Evolutionary conservation across 2,888 invertebrate genomes (phyloP), one percentile per base, ranked within the genome.

Genomic region (Orthosia incerta): DNA sequence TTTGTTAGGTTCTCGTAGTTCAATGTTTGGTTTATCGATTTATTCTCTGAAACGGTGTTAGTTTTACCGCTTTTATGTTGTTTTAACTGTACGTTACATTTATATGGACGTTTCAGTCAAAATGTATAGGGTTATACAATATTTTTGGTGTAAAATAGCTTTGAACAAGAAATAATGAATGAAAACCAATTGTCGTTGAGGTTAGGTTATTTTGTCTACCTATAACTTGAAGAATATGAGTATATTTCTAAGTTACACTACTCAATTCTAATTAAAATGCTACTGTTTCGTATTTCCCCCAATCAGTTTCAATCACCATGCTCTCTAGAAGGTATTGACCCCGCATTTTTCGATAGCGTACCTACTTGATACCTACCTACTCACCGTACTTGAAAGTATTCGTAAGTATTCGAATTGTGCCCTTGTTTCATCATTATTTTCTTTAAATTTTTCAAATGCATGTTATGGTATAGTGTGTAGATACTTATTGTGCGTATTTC

Each of bases 21-120:
- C 45, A 67, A 73, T 76, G 81, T 81, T 83, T 81, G 74, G 75
- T 84, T 80, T 85, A 87, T 87, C 76, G 86, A 86, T 86, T 87
- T 86, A 74, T 80, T 79, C 48, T 50, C 18, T 46, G 60, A 83
- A 75, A 83, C 60, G 61, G 64, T 83, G 79, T 74, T 83, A 84
- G 72, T 80, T 85, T 85, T 82, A 55, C 74, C 71, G 80, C 57
- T 74, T 74, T 55, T 82, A 68, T 72, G 71, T 55, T 60, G 53
- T 65, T 67, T 62, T 70, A 16, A 51, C 3, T 57, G 31, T 45
- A 72, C 13, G 48, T 62, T 75, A 46, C 31, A 50, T 60, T 20
- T n/a, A 39, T 71, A 48, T 48, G 5, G 5, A 18, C 3, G 9
- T 12, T 46, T 26, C 7, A 15, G 20, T 65, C 13, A 45, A 64